These are phyloP conservation scores for Drosophila insularis DNA, from an alignment of 1,140 invertebrate genomes.

Conservation along the genomic window DNA sequence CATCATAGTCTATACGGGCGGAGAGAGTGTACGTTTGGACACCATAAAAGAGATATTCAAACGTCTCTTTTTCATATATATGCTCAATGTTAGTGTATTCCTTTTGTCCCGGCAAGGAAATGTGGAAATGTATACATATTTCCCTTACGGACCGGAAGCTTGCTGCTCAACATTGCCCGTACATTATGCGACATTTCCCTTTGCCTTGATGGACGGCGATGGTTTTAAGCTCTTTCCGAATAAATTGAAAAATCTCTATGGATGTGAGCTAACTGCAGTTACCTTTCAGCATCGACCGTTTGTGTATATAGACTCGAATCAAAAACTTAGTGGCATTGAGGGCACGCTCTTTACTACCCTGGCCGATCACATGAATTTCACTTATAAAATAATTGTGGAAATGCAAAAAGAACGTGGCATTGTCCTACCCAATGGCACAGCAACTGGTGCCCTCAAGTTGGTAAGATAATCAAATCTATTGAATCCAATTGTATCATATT, in stretches of 20 bases:
- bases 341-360: slow-evolving; percentile 53
- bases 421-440: slow-evolving; percentile 58
- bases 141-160: slow-evolving; percentile 54
- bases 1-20: slow-evolving; percentile 65
- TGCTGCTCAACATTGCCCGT: slow-evolving; percentile 64
- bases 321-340: slow-evolving; percentile 54
- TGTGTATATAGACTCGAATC: slow-evolving; percentile 35
- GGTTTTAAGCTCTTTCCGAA: slow-evolving; percentile 36
- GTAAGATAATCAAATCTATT: slow-evolving; percentile 23
- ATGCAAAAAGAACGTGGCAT: slow-evolving; percentile 51
- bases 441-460: slow-evolving; percentile 63
- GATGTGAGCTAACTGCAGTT: slow-evolving; percentile 42
- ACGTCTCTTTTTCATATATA: slow-evolving; percentile 62
- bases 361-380: slow-evolving; percentile 69
- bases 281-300: slow-evolving; percentile 57
- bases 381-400: slow-evolving; percentile 33
- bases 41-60: slow-evolving; percentile 59
- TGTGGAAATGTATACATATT: slow-evolving; percentile 68
- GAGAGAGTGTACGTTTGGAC: slow-evolving; percentile 41
- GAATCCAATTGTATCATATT: no score
- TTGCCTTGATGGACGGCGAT: slow-evolving; percentile 2
- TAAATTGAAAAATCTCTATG: slow-evolving; percentile 57
- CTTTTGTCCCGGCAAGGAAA: slow-evolving; percentile 25
- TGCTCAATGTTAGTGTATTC: slow-evolving; percentile 68
- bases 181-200: slow-evolving; percentile 57